Percentiles rank a stretch among this genome's conserved stretches.
These are phyloP conservation scores for Acropora tenuis DNA, from an alignment of 64 coral and sea anemone species.

Conservation along the genomic window DNA sequence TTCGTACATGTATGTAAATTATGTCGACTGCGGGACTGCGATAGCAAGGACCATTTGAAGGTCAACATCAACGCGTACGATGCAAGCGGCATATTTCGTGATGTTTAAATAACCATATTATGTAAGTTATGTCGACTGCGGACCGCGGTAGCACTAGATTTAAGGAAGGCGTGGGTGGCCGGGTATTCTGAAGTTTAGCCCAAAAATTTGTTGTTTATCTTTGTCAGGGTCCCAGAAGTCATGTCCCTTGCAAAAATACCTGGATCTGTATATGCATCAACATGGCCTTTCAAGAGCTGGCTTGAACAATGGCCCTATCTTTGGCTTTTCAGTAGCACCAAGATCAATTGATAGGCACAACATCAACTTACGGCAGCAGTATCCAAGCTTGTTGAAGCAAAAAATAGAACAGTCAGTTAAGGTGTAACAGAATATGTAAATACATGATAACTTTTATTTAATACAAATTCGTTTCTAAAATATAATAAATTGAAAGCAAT, in stretches of 20 bases:
- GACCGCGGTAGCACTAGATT: too few relatives aligned
- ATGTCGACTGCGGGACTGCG: too few relatives aligned
- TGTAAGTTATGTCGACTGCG: too few relatives aligned
- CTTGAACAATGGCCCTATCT: conserved; percentile 1
- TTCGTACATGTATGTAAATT: too few relatives aligned
- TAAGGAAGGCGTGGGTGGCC: too few relatives aligned
- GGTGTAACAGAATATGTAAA: not conserved
- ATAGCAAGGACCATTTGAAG: too few relatives aligned
- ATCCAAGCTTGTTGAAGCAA: not conserved
- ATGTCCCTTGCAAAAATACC: too few relatives aligned
- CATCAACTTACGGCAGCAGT: conserved; percentile 7
- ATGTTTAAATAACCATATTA: too few relatives aligned
- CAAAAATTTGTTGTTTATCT: conserved; percentile 2
- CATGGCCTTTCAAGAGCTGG: not conserved
- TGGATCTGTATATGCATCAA: conserved; percentile 13
- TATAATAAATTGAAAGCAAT: conserved; percentile 13
- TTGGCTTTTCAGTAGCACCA: conserved; percentile 23
- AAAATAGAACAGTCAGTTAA: not conserved
- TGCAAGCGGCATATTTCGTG: too few relatives aligned
- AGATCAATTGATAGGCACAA: conserved; percentile 21
- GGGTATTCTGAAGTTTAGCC: too few relatives aligned
- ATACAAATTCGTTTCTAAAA: conserved; percentile 10
- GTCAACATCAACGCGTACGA: too few relatives aligned
- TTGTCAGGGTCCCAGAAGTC: not conserved
- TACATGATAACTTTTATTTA: conserved; percentile 5